Percentiles rank a stretch among this genome's conserved stretches.
Conservation (phyloP, 2,888 invertebrate genomes). For the Pasiphila rectangulata region DNA sequence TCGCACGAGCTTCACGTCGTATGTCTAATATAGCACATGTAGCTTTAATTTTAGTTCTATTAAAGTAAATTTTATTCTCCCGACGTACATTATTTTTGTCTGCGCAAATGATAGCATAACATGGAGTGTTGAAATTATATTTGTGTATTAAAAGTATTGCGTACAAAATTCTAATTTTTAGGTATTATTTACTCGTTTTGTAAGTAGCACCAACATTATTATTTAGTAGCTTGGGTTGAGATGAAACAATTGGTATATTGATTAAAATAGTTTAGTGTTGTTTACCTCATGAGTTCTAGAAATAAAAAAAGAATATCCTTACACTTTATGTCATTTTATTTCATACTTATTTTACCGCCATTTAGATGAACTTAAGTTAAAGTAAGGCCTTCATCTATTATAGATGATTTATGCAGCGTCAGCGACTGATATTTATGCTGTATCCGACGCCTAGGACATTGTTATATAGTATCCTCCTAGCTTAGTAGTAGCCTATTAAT, state of each 20-base stretch:
- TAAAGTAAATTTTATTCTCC: constrained; percentile 33
- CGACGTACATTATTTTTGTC: constrained; percentile 48
- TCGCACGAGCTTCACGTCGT: no score
- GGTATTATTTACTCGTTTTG: constrained; percentile 30
- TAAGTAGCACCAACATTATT: constrained; percentile 42
- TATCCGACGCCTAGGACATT: no score
- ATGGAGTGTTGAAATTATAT: constrained; percentile 57
- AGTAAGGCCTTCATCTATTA: no score
- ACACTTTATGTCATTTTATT: constrained; percentile 46
- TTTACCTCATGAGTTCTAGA: constrained; percentile 81
- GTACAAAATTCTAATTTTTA: constrained; percentile 50
- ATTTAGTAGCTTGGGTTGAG: constrained; percentile 52
- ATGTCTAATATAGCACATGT: constrained; percentile 70
- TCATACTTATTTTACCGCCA: constrained; percentile 6
- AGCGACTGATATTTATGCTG: no score
- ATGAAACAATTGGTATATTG: constrained; percentile 54
- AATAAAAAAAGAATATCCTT: constrained; percentile 75
- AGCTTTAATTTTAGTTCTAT: constrained; percentile 71
- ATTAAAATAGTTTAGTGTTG: constrained; percentile 70
- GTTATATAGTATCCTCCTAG: no score
- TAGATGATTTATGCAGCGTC: no score
- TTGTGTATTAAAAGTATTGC: constrained; percentile 38
- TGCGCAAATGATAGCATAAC: constrained; percentile 35
- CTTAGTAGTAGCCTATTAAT: no score
- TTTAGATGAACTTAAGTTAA: no score